Evolutionary conservation across 2,888 invertebrate species (phyloP).

Genomic region (Xylocampa areola): DNA sequence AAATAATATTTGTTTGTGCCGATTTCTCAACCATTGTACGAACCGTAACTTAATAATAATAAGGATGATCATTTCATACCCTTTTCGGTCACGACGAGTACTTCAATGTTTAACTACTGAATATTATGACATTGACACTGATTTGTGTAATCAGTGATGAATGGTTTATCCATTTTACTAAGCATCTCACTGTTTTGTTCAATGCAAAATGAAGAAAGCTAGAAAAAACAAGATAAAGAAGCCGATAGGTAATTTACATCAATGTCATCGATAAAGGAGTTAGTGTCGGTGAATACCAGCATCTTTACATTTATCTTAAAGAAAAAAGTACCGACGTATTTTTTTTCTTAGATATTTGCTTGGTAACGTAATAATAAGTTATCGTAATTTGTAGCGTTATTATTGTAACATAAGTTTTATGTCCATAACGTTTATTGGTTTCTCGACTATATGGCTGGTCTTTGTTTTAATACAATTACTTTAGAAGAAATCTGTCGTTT

Average conservation of each 20-base stretch:
- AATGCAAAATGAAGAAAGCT: constrained; percentile 44
- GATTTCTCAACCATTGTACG: too few species aligned
- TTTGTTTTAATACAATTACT: constrained; percentile 33
- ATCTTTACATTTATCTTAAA: constrained; percentile 48
- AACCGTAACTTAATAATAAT: too few species aligned
- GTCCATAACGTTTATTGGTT: constrained; percentile 33
- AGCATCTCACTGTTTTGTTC: too few species aligned
- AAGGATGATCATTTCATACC: too few species aligned
- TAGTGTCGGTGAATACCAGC: constrained; percentile 43
- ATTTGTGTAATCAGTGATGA: too few species aligned
- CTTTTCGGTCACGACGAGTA: too few species aligned
- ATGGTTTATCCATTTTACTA: too few species aligned
- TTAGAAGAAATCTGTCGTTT: constrained; percentile 11
- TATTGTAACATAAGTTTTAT: constrained; percentile 41
- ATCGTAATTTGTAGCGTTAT: constrained; percentile 57
- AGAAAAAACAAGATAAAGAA: constrained; percentile 49
- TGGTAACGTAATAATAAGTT: constrained; percentile 45
- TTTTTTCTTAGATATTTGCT: constrained; percentile 51
- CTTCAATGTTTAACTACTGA: too few species aligned
- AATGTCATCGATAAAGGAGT: constrained; percentile 54
- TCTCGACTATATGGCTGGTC: constrained; percentile 15
- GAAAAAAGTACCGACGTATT: constrained; percentile 33
- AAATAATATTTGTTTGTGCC: too few species aligned
- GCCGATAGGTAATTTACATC: constrained; percentile 50
- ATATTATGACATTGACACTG: too few species aligned